Conservation (phyloP, 2,888 invertebrate genomes). For the Uloborus plumipes region DNA sequence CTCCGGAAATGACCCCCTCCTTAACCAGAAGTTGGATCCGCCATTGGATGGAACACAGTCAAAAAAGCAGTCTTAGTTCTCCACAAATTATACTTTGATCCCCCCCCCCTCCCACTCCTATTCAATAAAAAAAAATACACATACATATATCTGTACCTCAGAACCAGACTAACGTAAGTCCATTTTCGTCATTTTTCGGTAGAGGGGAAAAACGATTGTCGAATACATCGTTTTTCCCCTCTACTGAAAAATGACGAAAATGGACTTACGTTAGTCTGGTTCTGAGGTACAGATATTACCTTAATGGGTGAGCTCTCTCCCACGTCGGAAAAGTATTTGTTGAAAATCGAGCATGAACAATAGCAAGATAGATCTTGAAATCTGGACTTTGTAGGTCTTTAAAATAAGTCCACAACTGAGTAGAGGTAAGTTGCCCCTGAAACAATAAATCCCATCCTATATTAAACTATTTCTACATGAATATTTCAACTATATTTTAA, state of each 20-base stretch:
- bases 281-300: conserved; percentile 76
- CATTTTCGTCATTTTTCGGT: no score
- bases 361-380: conserved; percentile 93
- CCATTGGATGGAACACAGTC: no score
- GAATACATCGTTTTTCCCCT: no score
- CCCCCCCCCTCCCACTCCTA: no score
- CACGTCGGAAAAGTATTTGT: conserved; percentile 99
- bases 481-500: not conserved
- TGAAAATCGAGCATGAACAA: conserved; percentile 98
- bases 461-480: not conserved
- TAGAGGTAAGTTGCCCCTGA: conserved; percentile 91
- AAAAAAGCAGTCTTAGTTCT: not conserved
- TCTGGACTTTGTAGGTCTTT: conserved; percentile 75
- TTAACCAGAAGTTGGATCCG: no score
- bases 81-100: no score
- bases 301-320: conserved; percentile 98
- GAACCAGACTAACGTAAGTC: no score
- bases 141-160: no score
- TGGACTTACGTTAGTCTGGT: no score
- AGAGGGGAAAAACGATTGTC: no score
- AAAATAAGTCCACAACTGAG: conserved; percentile 90
- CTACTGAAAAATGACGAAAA: no score
- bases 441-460: not conserved
- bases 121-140: not conserved
- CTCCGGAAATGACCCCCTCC: no score